Base-by-base conservation (phyloP, 2,797 vertebrate genomes). In the Xenops minutus region DNA sequence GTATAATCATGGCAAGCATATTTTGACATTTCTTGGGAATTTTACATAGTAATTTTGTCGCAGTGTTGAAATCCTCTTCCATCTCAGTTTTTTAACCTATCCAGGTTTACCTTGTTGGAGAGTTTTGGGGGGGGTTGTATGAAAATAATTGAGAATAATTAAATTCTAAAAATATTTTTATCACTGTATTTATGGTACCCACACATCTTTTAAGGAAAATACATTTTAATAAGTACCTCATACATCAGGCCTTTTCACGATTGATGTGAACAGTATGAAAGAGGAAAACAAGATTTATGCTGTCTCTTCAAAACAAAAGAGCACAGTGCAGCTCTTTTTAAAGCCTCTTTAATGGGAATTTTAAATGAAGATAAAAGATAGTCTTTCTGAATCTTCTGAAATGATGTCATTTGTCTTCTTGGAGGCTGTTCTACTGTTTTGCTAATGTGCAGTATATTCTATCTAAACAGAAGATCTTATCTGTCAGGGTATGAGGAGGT, bases 271-370 rank as follows among this genome's bases (percentile, higher is more conserved):
- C 36, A 41, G 27, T 64, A 36, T 93, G 80, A 89, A 90, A 78
- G 63, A 77, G 76, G 63, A 85, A 91, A 96, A 86, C 61, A 89
- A 86, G 79, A 87, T 93, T 93, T 86, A 67, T 87, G 81, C 72
- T 67, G 30, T 67, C 75, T 76, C 72, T 90, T 90, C 63, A 82
- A 54, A 94, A 93, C 77, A 79, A 84, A 92, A 92, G 84, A 92
- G 72, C 75, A n/a, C 14, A 88, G 76, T 59, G 43, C 49, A 76
- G 83, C 68, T 92, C 75, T 78, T 85, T 85, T 48, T 23, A 85
- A 63, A 77, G 22, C 48, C 22, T 95, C 68, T 92, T 83, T 92
- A 94, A 74, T 87, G 81, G 52, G 66, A 85, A 68, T 76, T 91
- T 78, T 78, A 89, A 85, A 66, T 69, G 59, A 87, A 93, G 91